phyloP scores from a whole-genome alignment of 35 echinoderm and acorn worm species.

The Diadema setosum region DNA sequence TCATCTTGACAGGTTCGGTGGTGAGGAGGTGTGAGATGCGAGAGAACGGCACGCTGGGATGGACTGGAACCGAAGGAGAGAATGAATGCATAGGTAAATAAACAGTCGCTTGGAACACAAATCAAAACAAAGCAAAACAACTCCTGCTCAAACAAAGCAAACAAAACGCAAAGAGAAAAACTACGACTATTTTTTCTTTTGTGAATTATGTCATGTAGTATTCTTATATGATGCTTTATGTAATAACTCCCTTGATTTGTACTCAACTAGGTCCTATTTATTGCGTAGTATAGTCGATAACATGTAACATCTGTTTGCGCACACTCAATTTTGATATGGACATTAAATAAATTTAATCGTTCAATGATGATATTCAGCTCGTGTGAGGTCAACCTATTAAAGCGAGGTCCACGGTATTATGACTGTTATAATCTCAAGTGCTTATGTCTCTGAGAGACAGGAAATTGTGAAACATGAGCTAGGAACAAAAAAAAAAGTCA shows the following conservation, averaged over 20 bases:
- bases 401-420: too few relatives aligned
- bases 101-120: background rate
- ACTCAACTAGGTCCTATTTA: background rate
- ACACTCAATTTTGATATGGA: too few relatives aligned
- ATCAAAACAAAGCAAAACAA: background rate
- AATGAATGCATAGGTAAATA: background rate
- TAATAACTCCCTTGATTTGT: background rate
- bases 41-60: background rate
- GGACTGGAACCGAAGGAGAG: background rate
- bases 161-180: background rate
- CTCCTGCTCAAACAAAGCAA: background rate
- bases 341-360: too few relatives aligned
- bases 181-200: background rate
- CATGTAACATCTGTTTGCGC: too few relatives aligned
- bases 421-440: too few relatives aligned
- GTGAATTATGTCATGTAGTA: background rate
- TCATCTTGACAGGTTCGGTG: background rate
- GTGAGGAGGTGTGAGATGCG: background rate
- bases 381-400: too few relatives aligned
- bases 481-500: too few relatives aligned
- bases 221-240: background rate
- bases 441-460: too few relatives aligned
- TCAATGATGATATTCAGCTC: too few relatives aligned
- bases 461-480: too few relatives aligned
- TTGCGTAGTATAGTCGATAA: too few relatives aligned